Percentiles rank a stretch among this genome's conserved stretches.
Evolutionary conservation across 2,113 vertebrate species (phyloP).

Genomic region (Balaeniceps rex): DNA sequence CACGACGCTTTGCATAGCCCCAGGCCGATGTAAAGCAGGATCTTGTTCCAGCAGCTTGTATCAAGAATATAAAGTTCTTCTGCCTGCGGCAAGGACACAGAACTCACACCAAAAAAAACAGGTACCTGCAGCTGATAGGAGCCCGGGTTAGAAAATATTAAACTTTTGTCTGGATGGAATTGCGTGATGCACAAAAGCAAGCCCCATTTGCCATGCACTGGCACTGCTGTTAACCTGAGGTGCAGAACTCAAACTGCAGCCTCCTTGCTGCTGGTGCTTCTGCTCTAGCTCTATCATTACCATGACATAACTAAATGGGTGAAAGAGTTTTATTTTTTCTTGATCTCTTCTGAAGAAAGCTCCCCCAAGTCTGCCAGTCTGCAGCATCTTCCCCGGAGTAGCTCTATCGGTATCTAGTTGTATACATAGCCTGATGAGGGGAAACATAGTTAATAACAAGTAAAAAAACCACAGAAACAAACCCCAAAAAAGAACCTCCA

Average conservation of each 20-base stretch:
- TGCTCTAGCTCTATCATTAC: background rate
- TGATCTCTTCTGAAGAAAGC: background rate
- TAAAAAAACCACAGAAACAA: background rate
- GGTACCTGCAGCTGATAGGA: background rate
- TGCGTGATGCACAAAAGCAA: fast-evolving
- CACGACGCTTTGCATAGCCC: background rate
- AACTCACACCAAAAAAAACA: background rate
- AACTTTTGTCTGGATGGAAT: background rate
- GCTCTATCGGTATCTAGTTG: fast-evolving
- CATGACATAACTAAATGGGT: background rate
- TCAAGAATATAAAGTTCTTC: background rate
- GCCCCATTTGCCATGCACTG: background rate
- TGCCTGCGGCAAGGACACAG: background rate
- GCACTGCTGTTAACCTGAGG: background rate
- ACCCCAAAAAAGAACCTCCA: background rate
- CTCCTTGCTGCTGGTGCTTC: background rate
- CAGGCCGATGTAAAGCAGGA: fast-evolving
- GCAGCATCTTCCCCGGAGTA: background rate
- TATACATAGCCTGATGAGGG: background rate
- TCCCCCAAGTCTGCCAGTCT: background rate
- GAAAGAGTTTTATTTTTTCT: background rate
- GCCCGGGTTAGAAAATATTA: background rate
- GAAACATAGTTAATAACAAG: background rate
- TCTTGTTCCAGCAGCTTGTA: background rate
- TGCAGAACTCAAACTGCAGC: background rate